These are phyloP conservation scores for Epinotia ramella DNA, from an alignment of 2,888 invertebrate genomes.

Conservation along the genomic window DNA sequence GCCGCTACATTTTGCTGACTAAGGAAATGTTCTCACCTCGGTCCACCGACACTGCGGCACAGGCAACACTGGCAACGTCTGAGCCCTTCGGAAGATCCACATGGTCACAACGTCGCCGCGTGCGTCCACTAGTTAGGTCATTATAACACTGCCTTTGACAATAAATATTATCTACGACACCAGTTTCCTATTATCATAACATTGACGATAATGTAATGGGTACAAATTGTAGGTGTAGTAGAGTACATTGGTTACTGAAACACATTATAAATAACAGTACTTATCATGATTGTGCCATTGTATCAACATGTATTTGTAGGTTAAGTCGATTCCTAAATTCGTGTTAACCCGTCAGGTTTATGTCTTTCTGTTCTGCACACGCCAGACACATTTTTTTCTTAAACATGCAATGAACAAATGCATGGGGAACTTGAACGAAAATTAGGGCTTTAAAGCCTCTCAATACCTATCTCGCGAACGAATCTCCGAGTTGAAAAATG, in stretches of 20 bases:
- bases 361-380: no score
- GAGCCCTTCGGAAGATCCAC: conserved; percentile 71
- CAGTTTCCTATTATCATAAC: conserved; percentile 24
- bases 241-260: neutral
- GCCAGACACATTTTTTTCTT: no score
- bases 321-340: no score
- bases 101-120: conserved; percentile 66
- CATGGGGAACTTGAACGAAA: no score
- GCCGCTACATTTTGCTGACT: no score
- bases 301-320: no score
- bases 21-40: conserved; percentile 55
- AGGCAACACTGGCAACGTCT: conserved; percentile 64
- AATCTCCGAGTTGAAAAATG: no score
- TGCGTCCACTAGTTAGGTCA: neutral
- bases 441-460: no score
- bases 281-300: no score
- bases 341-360: no score
- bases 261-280: neutral
- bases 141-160: conserved; percentile 27
- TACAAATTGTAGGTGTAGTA: neutral
- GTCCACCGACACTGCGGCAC: conserved; percentile 55
- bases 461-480: no score
- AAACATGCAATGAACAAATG: no score
- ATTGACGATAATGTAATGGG: conserved; percentile 4
- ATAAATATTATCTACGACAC: conserved; percentile 13